Conservation (phyloP, 2,113 vertebrate species). For the Dryoscopus gambensis region DNA sequence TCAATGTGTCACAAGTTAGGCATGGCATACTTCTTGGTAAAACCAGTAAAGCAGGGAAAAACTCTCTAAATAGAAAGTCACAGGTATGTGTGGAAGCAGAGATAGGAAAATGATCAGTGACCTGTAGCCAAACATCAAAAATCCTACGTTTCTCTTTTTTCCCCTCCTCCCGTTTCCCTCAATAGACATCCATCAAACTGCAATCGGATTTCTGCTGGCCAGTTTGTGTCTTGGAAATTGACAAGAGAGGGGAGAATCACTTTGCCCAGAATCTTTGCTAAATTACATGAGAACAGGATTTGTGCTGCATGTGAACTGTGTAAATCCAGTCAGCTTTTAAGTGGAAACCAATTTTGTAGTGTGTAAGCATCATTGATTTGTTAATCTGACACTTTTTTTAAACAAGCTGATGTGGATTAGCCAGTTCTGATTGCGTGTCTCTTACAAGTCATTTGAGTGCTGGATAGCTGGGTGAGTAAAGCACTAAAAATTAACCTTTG, state of each 20-base stretch:
- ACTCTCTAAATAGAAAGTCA: neutral
- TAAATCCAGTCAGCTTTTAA: conserved; percentile 59
- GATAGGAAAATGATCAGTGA: neutral
- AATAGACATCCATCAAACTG: neutral
- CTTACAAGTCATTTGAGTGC: neutral
- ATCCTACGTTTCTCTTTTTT: neutral
- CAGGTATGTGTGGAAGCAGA: neutral
- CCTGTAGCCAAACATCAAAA: neutral
- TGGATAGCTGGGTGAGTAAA: neutral
- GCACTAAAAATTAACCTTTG: conserved; percentile 50
- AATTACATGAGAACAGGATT: conserved; percentile 46
- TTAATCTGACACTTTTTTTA: conserved; percentile 62
- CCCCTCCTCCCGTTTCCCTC: neutral
- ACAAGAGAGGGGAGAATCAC: neutral
- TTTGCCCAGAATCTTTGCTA: neutral
- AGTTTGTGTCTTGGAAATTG: neutral
- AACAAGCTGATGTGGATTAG: conserved; percentile 61
- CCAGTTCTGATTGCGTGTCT: neutral
- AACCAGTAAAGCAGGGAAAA: neutral
- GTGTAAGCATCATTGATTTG: conserved; percentile 67
- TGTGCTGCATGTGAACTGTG: conserved; percentile 36
- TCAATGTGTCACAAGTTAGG: neutral
- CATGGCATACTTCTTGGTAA: neutral
- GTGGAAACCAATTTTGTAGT: conserved; percentile 57
- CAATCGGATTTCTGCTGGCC: conserved; percentile 24